A percentile compares a stretch with the other conserved stretches of the same genome.
phyloP scores from a whole-genome alignment of 1,140 invertebrate genomes.

The Drosophila navojoa region DNA sequence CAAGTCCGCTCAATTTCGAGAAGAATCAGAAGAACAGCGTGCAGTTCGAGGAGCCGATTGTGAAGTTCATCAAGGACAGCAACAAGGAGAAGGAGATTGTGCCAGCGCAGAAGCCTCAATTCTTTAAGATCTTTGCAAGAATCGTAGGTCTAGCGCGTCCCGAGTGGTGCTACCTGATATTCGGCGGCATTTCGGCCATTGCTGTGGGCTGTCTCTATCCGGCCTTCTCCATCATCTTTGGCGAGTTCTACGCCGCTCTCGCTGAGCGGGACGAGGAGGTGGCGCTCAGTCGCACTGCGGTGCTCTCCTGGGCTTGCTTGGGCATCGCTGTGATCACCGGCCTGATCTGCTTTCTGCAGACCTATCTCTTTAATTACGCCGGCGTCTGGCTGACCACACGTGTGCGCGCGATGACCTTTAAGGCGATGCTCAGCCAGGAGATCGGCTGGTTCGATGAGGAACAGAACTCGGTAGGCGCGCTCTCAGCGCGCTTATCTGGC shows the following conservation, averaged over 20 bases:
- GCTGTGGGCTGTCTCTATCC: conserved; percentile 91
- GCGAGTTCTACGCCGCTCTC: conserved; percentile 90
- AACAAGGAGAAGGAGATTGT: conserved; percentile 26
- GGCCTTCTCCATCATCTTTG: conserved; percentile 92
- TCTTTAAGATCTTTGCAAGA: conserved; percentile 84
- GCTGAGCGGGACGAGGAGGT: conserved; percentile 85
- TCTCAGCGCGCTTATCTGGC: conserved; percentile 90
- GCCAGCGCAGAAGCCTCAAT: conserved; percentile 45
- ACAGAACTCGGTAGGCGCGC: conserved; percentile 89
- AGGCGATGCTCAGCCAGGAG: conserved; percentile 91
- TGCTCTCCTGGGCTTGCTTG: conserved; percentile 88
- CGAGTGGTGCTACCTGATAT: conserved; percentile 90
- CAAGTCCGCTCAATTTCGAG: conserved; percentile 75
- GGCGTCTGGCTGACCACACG: conserved; percentile 91
- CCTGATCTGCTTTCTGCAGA: conserved; percentile 88
- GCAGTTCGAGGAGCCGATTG: conserved; percentile 71
- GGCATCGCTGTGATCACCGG: conserved; percentile 90
- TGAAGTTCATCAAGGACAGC: conserved; percentile 47
- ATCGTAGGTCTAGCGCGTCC: conserved; percentile 89
- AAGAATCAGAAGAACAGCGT: conserved; percentile 77
- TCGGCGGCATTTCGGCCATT: conserved; percentile 89
- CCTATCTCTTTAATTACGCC: conserved; percentile 91
- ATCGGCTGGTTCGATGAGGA: conserved; percentile 93
- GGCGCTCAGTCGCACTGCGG: conserved; percentile 86
- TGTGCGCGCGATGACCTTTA: conserved; percentile 88